Evolutionary conservation across 1,140 invertebrate genomes (phyloP).

Genomic region (Batillaria attramentaria): DNA sequence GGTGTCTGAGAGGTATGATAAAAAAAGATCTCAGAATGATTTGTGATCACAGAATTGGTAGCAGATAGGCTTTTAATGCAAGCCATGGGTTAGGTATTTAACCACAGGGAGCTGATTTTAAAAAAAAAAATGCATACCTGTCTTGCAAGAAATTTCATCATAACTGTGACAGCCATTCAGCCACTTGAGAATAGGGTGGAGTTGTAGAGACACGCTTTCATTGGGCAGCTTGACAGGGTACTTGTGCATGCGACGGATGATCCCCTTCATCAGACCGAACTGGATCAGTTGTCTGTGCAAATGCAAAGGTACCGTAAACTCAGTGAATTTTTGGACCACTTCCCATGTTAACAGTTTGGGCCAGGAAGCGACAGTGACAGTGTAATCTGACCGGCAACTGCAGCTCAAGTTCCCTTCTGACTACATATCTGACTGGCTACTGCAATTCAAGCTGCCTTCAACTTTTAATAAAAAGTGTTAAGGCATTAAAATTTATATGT

Average conservation of each 20-base stretch:
- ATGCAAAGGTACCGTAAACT: conserved; percentile 40
- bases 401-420: neutral
- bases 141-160: conserved; percentile 91
- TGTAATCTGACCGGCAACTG: too few species aligned
- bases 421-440: neutral
- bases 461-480: too few species aligned
- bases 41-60: too few species aligned
- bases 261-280: conserved; percentile 89
- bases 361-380: too few species aligned
- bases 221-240: conserved; percentile 68
- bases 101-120: neutral
- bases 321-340: too few species aligned
- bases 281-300: conserved; percentile 91
- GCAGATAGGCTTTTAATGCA: too few species aligned
- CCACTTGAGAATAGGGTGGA: conserved; percentile 72
- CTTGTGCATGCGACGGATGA: conserved; percentile 88
- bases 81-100: neutral
- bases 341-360: too few species aligned
- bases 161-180: conserved; percentile 87
- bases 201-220: conserved; percentile 24
- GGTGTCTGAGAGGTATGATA: too few species aligned
- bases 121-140: conserved; percentile 69
- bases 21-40: too few species aligned
- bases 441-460: too few species aligned
- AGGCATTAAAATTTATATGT: too few species aligned